Conservation (phyloP, 2,888 invertebrate genomes). For the Pterostichus niger region DNA sequence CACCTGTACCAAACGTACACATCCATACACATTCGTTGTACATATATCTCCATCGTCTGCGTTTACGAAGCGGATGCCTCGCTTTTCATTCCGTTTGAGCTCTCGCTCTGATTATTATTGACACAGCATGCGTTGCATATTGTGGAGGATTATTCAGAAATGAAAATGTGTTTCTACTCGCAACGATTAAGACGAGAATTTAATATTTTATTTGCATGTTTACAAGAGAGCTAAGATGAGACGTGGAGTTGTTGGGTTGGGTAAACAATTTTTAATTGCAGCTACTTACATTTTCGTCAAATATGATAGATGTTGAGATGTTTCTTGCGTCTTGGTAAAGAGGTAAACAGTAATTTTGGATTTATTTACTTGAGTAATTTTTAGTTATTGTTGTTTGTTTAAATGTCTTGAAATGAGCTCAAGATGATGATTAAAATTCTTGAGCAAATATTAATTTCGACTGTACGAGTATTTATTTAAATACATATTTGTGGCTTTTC, state of each 20-base stretch:
- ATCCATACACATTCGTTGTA: too few species aligned
- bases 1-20: too few species aligned
- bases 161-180: not conserved
- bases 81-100: slow-evolving; percentile 25
- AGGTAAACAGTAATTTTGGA: slow-evolving; percentile 25
- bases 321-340: not conserved
- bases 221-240: not conserved
- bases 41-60: too few species aligned
- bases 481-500: too few species aligned
- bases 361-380: too few species aligned
- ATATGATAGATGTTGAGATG: slow-evolving; percentile 6
- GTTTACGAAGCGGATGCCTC: too few species aligned
- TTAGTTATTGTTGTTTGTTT: slow-evolving; percentile 11
- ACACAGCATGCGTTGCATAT: slow-evolving; percentile 15
- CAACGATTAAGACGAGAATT: slow-evolving; percentile 7
- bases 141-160: slow-evolving; percentile 13
- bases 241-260: not conserved
- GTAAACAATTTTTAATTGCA: slow-evolving; percentile 44
- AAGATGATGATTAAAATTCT: slow-evolving; percentile 10
- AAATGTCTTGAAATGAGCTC: too few species aligned
- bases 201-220: slow-evolving; percentile 34
- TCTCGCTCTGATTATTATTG: slow-evolving; percentile 28
- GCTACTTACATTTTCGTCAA: not conserved
- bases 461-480: too few species aligned
- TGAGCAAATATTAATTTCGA: slow-evolving; percentile 11